Conservation (phyloP, 2,888 invertebrate species). For the Drosophila mercatorum region DNA sequence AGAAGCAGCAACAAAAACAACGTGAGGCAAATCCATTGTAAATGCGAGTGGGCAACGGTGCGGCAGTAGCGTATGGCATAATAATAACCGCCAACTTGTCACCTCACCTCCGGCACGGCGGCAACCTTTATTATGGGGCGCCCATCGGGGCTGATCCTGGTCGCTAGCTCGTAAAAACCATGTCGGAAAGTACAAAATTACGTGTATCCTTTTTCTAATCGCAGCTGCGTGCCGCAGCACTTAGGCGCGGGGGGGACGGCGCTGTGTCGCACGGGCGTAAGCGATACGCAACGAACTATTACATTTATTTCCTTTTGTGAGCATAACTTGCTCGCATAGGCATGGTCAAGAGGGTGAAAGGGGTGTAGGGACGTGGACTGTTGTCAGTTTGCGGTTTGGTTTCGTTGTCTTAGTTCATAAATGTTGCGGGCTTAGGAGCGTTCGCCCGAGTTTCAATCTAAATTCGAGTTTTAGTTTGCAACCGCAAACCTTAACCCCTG, state of each 20-base stretch:
- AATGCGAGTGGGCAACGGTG: conserved; percentile 38
- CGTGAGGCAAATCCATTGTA: conserved; percentile 66
- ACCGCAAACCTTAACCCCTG: neutral
- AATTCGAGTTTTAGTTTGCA: conserved; percentile 16
- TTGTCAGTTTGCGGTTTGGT: conserved; percentile 64
- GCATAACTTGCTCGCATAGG: conserved; percentile 32
- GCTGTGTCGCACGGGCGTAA: conserved; percentile 9
- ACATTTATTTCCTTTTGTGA: conserved; percentile 65
- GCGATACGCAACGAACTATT: conserved; percentile 67
- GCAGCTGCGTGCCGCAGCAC: conserved; percentile 47
- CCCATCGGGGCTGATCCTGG: conserved; percentile 8
- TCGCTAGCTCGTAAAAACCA: conserved; percentile 66
- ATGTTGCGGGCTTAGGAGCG: conserved; percentile 53
- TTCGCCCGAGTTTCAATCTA: conserved; percentile 38
- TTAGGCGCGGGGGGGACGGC: neutral
- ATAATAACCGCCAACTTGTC: conserved; percentile 79
- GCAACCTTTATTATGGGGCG: conserved; percentile 57
- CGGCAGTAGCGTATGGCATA: conserved; percentile 64
- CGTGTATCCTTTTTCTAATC: conserved; percentile 79
- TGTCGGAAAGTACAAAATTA: conserved; percentile 68
- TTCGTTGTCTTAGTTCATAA: conserved; percentile 67
- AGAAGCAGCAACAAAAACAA: conserved; percentile 37
- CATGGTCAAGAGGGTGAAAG: conserved; percentile 6
- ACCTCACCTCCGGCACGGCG: conserved; percentile 58
- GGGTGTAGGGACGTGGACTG: neutral